A percentile compares a stretch with the other conserved stretches of the same genome.
These are phyloP conservation scores for Drosophila rubida DNA, from an alignment of 2,888 invertebrate genomes.

Conservation along the genomic window DNA sequence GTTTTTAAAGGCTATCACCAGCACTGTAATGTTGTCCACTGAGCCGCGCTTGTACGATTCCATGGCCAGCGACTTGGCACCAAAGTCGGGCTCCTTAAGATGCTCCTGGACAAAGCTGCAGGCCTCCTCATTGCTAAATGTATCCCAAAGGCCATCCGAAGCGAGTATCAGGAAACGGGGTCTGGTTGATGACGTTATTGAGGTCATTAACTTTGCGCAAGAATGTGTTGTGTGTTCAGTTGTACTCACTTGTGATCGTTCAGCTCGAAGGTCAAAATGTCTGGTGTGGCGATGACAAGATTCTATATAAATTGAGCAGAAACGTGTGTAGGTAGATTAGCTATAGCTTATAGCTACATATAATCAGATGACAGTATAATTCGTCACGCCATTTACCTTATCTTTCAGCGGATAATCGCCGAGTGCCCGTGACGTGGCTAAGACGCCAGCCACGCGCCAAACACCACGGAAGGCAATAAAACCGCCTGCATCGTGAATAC, in stretches of 20 bases:
- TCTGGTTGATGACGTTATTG: slow-evolving; percentile 61
- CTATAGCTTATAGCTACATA: slow-evolving; percentile 5
- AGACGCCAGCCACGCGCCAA: slow-evolving; percentile 97
- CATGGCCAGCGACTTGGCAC: slow-evolving; percentile 95
- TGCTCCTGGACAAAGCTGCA: slow-evolving; percentile 94
- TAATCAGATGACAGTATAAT: background rate
- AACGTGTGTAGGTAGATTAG: slow-evolving; percentile 36
- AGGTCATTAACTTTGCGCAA: slow-evolving; percentile 34
- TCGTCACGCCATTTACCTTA: slow-evolving; percentile 60
- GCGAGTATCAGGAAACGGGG: slow-evolving; percentile 96
- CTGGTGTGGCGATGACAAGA: slow-evolving; percentile 97
- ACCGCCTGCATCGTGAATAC: slow-evolving; percentile 97
- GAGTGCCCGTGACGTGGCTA: slow-evolving; percentile 96
- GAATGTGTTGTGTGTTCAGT: background rate
- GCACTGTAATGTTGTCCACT: slow-evolving; percentile 97
- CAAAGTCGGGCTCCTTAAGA: slow-evolving; percentile 93
- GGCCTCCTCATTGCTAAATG: slow-evolving; percentile 97
- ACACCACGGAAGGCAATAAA: slow-evolving; percentile 98
- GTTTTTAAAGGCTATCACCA: slow-evolving; percentile 93
- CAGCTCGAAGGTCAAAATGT: slow-evolving; percentile 95
- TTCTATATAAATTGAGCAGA: slow-evolving; percentile 85
- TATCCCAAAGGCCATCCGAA: slow-evolving; percentile 98
- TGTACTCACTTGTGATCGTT: slow-evolving; percentile 89
- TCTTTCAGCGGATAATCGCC: slow-evolving; percentile 97
- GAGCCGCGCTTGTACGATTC: slow-evolving; percentile 97